phyloP scores from a whole-genome alignment of 2,888 invertebrate species.

The Oxytorus armatus region DNA sequence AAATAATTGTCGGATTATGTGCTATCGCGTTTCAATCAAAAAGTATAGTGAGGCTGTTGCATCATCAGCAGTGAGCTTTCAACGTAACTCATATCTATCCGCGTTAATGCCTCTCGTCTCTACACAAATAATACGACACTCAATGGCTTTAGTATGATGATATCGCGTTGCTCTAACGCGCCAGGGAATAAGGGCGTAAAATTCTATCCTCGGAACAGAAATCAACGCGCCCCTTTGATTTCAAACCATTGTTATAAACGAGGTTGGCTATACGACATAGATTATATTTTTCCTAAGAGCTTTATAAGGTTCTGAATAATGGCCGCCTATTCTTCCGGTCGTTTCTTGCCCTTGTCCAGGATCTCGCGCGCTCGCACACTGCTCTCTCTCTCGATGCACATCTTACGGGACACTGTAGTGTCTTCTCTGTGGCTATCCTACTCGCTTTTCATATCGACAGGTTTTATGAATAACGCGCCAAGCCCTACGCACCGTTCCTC shows the following conservation, averaged over 20 bases:
- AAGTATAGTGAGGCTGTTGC: background rate
- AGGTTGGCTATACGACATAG: slow-evolving; percentile 39
- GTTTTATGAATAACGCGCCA: slow-evolving; percentile 41
- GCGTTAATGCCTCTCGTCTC: background rate
- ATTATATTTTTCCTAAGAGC: slow-evolving; percentile 58
- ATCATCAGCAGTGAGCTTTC: background rate
- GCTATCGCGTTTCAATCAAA: background rate
- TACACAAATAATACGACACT: slow-evolving; percentile 33
- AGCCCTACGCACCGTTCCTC: background rate
- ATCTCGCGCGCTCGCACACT: background rate
- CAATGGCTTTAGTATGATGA: slow-evolving; percentile 17
- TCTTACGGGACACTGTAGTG: slow-evolving; percentile 1
- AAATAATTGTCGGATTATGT: no score
- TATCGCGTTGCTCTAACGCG: background rate
- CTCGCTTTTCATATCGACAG: slow-evolving; percentile 27
- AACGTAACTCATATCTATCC: background rate
- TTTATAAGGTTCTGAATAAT: slow-evolving; percentile 58
- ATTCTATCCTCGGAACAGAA: background rate
- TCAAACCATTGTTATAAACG: background rate
- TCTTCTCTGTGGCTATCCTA: background rate
- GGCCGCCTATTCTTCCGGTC: slow-evolving; percentile 29
- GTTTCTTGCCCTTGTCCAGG: slow-evolving; percentile 3
- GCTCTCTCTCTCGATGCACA: background rate
- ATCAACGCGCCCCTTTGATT: background rate
- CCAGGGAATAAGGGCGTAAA: background rate